Evolutionary conservation across 2,797 vertebrate species (phyloP), one percentile per base, ranked within the genome.

Genomic region (Neosilurus hyrtlii): DNA sequence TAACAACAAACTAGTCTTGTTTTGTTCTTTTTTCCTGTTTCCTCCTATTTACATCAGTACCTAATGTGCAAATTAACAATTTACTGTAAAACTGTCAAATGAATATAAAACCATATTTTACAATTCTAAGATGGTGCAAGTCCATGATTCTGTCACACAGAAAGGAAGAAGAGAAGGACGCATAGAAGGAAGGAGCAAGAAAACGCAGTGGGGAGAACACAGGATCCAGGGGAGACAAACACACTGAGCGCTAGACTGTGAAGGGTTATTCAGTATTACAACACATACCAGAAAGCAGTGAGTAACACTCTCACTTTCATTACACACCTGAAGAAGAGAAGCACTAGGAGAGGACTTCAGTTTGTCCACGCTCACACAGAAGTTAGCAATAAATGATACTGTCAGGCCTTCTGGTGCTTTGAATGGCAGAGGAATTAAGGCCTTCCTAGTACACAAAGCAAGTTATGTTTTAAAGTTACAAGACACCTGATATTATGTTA

Each of bases 1-100:
- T 93, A 95, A 94, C 93, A 95, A 96, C 94, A 95, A 93, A 96
- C 92, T 94, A 94, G 93, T 94, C 92, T 93, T 91, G 83, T 91
- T 89, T 86, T 89, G 90, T 83, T 85, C 82, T 72, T 90, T 85
- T 86, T 85, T 86, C 83, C 82, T 78, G 87, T 87, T 80, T 88
- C 88, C 90, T 88, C 92, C 89, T 93, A 95, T 92, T 94, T 92
- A 95, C 92, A 95, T 92, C 89, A 93, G 93, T 94, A 94, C 92
- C 88, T 91, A 93, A 94, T 94, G 95, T 95, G 95, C 93, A 96
- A 96, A 97, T 94, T 91, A 95, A 95, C 94, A 93, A 94, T 91
- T 94, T 92, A 93, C 92, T 94, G 93, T 94, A 91, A 94, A 91
- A 94, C 92, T 95, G 90, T 92, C 89, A 95, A 95, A 93, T 91